These are phyloP conservation scores for Scaptomyza hsui DNA, from an alignment of 1,140 invertebrate genomes.

Conservation along the genomic window DNA sequence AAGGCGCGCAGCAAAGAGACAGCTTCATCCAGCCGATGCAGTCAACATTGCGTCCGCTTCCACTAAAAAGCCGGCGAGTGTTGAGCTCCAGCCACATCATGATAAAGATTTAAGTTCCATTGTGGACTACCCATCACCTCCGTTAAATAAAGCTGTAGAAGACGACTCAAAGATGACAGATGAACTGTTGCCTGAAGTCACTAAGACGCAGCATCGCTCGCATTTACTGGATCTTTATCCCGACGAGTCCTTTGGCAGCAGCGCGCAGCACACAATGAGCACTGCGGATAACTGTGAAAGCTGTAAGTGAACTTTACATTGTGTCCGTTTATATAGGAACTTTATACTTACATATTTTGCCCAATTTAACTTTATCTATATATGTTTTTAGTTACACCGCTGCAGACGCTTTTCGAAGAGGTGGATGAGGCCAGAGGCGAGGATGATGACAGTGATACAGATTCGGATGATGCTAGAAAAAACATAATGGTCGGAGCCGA, in stretches of 20 bases:
- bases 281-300: constrained; percentile 42
- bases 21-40: constrained; percentile 34
- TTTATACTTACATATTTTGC: no score
- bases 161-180: constrained; percentile 9
- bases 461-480: constrained; percentile 85
- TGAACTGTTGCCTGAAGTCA: constrained; percentile 20
- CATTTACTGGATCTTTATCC: constrained; percentile 75
- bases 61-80: background rate
- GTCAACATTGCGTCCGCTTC: background rate
- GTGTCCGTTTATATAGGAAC: no score
- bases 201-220: constrained; percentile 72
- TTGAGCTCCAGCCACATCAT: background rate
- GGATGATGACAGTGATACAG: constrained; percentile 91
- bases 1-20: constrained; percentile 47
- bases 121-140: background rate
- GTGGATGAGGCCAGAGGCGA: constrained; percentile 88
- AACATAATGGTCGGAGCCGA: constrained; percentile 98
- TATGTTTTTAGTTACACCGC: constrained; percentile 84
- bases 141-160: background rate
- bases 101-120: background rate
- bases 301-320: constrained; percentile 40
- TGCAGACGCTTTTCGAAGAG: constrained; percentile 88
- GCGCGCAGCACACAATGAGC: constrained; percentile 41
- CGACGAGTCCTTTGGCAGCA: constrained; percentile 67
- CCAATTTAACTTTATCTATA: no score